Evolutionary conservation across 2,888 invertebrate species (phyloP).

Genomic region (Biston stratarius): DNA sequence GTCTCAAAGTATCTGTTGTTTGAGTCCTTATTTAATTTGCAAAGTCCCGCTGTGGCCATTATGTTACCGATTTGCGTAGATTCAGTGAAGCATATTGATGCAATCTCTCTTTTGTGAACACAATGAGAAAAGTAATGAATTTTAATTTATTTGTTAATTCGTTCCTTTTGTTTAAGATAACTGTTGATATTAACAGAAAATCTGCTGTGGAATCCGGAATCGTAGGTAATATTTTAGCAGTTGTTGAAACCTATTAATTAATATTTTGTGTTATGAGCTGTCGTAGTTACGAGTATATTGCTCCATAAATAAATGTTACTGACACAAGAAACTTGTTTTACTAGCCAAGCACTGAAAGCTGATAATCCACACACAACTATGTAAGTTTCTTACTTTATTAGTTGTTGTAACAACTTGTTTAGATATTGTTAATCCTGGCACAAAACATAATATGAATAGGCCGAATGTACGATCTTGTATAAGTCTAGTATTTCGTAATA

Average conservation of each 20-base stretch:
- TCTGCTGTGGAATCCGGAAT: background rate
- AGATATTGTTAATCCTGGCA: constrained; percentile 11
- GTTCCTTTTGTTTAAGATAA: constrained; percentile 48
- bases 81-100: constrained; percentile 58
- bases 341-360: constrained; percentile 15
- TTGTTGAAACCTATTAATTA: background rate
- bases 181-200: constrained; percentile 22
- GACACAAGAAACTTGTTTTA: background rate
- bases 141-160: constrained; percentile 58
- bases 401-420: constrained; percentile 7
- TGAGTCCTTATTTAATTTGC: constrained; percentile 60
- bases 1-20: constrained; percentile 53
- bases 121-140: constrained; percentile 56
- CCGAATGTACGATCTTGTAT: background rate
- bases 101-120: constrained; percentile 59
- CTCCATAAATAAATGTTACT: background rate
- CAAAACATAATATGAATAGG: background rate
- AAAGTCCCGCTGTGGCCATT: constrained; percentile 57
- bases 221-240: background rate
- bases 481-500: too few species aligned
- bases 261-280: background rate
- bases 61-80: constrained; percentile 58
- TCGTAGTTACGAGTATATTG: background rate
- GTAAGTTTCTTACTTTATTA: constrained; percentile 22
- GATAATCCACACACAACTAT: constrained; percentile 23